These are phyloP conservation scores for Euura saliciscinereae DNA, from an alignment of 1,140 invertebrate species.

Conservation along the genomic window DNA sequence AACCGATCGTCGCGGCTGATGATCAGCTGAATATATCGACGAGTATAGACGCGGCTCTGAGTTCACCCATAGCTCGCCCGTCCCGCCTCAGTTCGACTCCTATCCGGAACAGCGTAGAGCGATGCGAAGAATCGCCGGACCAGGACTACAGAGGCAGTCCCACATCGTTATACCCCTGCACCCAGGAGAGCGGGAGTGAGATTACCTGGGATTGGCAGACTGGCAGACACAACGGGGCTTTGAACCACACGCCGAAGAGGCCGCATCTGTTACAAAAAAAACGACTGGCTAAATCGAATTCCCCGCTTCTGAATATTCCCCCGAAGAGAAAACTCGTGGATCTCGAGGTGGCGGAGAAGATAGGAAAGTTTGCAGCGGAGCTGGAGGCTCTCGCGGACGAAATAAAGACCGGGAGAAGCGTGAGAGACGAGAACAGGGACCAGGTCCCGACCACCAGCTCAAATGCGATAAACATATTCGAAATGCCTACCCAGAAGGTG, in stretches of 20 bases:
- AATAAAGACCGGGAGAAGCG: conserved; percentile 27
- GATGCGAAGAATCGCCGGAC: conserved; percentile 24
- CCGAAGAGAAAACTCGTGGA: conserved; percentile 43
- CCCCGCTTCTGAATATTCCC: conserved; percentile 44
- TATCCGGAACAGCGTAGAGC: conserved; percentile 13
- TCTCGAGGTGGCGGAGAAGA: conserved; percentile 33
- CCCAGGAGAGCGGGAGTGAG: conserved; percentile 45
- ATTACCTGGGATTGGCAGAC: conserved; percentile 48
- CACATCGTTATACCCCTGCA: conserved; percentile 28
- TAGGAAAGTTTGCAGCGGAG: conserved; percentile 42
- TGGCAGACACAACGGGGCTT: conserved; percentile 5
- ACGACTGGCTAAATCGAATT: conserved; percentile 37
- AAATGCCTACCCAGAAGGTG: conserved; percentile 14
- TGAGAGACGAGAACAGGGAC: conserved; percentile 10
- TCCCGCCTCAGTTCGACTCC: conserved; percentile 30
- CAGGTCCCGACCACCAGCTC: background rate
- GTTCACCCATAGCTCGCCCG: background rate
- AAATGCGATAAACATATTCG: conserved; percentile 10
- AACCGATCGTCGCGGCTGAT: background rate
- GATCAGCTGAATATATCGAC: background rate
- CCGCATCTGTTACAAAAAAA: conserved; percentile 37
- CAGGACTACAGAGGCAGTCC: conserved; percentile 35
- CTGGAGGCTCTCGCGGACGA: conserved; percentile 39
- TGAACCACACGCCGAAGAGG: conserved; percentile 41
- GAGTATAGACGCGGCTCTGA: background rate